A percentile compares a stretch with the other conserved stretches of the same genome.
Conservation (phyloP, 2,797 vertebrate genomes). For the Tamandua tetradactyla region DNA sequence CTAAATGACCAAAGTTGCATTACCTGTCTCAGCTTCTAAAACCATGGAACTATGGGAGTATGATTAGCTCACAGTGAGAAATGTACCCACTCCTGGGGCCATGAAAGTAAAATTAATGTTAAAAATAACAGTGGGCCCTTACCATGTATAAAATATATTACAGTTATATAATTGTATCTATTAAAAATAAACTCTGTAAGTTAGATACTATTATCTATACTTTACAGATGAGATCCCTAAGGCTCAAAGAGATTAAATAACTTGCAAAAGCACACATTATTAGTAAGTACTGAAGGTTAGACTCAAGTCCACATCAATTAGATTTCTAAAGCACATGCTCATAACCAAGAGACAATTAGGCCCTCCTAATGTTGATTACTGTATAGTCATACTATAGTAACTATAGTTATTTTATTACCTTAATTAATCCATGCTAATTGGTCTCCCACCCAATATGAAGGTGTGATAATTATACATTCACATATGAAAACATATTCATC, state of each 20-base stretch:
- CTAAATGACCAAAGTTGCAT: neutral
- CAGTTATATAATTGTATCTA: neutral
- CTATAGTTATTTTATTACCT: conserved; percentile 43
- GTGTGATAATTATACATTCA: neutral
- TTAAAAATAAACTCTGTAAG: neutral
- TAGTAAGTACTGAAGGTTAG: neutral
- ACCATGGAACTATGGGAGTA: neutral
- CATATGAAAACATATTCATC: neutral
- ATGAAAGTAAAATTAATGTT: neutral
- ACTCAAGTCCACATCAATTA: neutral
- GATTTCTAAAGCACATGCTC: neutral
- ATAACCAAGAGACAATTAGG: neutral
- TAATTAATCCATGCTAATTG: conserved; percentile 12
- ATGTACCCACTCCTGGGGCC: neutral
- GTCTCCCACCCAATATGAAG: conserved; percentile 33
- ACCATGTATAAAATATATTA: neutral
- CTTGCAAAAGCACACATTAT: neutral
- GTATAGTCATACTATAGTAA: neutral
- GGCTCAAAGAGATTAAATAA: neutral
- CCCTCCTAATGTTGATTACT: neutral
- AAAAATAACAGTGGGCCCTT: neutral
- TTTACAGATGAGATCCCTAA: neutral
- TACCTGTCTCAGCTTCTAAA: neutral
- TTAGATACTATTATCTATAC: neutral
- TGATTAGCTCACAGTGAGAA: neutral